Evolutionary conservation across 2,113 vertebrate species (phyloP), one percentile per base, ranked within the genome.

Genomic region (Taurulus bubalis): DNA sequence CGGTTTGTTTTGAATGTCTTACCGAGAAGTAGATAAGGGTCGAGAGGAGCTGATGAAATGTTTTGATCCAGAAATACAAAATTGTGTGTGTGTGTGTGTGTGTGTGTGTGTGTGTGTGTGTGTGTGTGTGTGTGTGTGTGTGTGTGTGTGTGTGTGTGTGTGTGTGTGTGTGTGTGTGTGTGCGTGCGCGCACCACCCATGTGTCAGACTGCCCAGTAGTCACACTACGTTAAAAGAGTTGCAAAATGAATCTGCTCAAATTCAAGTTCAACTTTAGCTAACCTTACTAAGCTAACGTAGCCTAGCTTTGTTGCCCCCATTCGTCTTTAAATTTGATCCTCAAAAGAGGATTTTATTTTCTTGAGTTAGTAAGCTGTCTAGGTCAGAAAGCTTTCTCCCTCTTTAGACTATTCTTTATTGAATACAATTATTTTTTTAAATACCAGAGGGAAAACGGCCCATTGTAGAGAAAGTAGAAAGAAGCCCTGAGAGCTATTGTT

Each of bases 11-110:
- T 68, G 34, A 80, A 66, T 42, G 32, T 32, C 60, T 58, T 11
- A 2, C 34, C 16, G 24, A 69, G 34, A 56, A 26, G 42, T n/a
- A 63, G 51, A 86, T 36, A 51, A n/a, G 40, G 20, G 34, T 6
- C 58, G 60, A 80, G 34, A 60, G 49, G 12, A 78, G 69, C 30
- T 51, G 30, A 76, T 67, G 75, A 74, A 68, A 59, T 80, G 63
- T 55, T 73, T 56, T 85, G 53, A 75, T 84, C 45, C 49, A 47
- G 70, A 36, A 59, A 32, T 28, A 32, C 26, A 8, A 30, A 1
- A 30, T 2, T 1, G 2, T 0, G 2, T 59, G 28, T 18, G 28
- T 32, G 58, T 32, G 56, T 59, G 56, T 20, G 45, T 49, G 45
- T 49, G 20, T 55, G n/a, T 55, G 51, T 51, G 20, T 51, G 47